Evolutionary conservation across 2,797 vertebrate genomes (phyloP).

Genomic region (Pseudochromis fuscus): DNA sequence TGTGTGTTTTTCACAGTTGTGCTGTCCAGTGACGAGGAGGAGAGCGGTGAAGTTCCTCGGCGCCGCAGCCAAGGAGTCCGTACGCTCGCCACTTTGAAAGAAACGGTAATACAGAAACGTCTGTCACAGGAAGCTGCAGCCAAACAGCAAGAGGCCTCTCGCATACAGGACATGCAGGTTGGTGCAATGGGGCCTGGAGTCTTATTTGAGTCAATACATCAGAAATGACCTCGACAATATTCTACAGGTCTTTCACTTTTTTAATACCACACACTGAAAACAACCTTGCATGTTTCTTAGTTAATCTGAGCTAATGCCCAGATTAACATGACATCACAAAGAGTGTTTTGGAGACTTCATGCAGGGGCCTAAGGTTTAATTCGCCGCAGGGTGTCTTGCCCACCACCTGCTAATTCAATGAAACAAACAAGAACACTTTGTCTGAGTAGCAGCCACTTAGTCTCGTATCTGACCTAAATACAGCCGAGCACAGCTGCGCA

Average conservation of each 20-base stretch:
- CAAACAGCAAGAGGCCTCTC: conserved; percentile 1
- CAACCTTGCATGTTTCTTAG: conserved; percentile 13
- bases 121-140: conserved; percentile 47
- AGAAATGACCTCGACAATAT: conserved; percentile 8
- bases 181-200: background rate
- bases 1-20: conserved; percentile 86
- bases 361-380: conserved; percentile 15
- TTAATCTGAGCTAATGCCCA: conserved; percentile 18
- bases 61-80: background rate
- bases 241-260: background rate
- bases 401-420: conserved; percentile 6
- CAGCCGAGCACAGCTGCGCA: background rate
- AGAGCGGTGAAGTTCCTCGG: conserved; percentile 39
- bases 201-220: background rate
- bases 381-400: conserved; percentile 15
- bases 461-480: background rate
- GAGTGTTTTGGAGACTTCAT: conserved; percentile 16
- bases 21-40: conserved; percentile 95
- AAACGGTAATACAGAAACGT: conserved; percentile 28
- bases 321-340: conserved; percentile 36
- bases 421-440: conserved; percentile 13
- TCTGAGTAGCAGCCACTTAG: background rate
- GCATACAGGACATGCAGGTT: conserved; percentile 59
- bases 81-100: conserved; percentile 51
- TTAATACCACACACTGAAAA: background rate